These are phyloP conservation scores for Charaxes varanes DNA, from an alignment of 1,140 invertebrate species.

Conservation along the genomic window DNA sequence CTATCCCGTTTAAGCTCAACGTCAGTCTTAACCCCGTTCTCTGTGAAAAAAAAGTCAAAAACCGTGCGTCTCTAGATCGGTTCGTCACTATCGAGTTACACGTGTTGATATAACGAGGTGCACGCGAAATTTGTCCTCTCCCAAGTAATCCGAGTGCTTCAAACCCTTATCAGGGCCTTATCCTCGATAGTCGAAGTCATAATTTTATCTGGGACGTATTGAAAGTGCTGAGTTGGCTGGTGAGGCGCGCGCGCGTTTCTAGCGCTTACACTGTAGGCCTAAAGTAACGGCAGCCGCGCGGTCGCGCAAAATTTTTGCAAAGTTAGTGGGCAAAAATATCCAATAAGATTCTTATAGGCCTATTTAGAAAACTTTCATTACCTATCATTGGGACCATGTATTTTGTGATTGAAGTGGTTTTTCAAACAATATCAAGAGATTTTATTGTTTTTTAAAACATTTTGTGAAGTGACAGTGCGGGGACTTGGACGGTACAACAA, in stretches of 20 bases:
- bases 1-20: too few relatives aligned
- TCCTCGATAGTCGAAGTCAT: constrained; percentile 27
- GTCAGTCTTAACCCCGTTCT: too few relatives aligned
- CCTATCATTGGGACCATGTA: constrained; percentile 19
- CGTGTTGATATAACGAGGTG: constrained; percentile 11
- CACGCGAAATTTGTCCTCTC: constrained; percentile 19
- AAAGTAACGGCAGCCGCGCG: constrained; percentile 41
- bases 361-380: constrained; percentile 36
- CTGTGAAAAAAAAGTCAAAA: too few relatives aligned
- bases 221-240: constrained; percentile 22
- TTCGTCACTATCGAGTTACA: too few relatives aligned
- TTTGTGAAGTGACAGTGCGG: constrained; percentile 35
- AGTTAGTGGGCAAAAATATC: constrained; percentile 29
- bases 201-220: constrained; percentile 27
- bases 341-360: constrained; percentile 63
- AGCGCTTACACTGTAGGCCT: constrained; percentile 36
- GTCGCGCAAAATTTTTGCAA: constrained; percentile 47
- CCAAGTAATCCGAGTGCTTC: constrained; percentile 11
- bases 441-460: constrained; percentile 34
- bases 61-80: too few relatives aligned
- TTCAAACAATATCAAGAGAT: constrained; percentile 17
- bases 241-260: constrained; percentile 32
- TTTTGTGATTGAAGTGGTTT: constrained; percentile 33
- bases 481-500: too few relatives aligned
- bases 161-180: constrained; percentile 34